Evolutionary conservation across 2,113 vertebrate genomes (phyloP), one percentile per base, ranked within the genome.

Genomic region (Tichodroma muraria): DNA sequence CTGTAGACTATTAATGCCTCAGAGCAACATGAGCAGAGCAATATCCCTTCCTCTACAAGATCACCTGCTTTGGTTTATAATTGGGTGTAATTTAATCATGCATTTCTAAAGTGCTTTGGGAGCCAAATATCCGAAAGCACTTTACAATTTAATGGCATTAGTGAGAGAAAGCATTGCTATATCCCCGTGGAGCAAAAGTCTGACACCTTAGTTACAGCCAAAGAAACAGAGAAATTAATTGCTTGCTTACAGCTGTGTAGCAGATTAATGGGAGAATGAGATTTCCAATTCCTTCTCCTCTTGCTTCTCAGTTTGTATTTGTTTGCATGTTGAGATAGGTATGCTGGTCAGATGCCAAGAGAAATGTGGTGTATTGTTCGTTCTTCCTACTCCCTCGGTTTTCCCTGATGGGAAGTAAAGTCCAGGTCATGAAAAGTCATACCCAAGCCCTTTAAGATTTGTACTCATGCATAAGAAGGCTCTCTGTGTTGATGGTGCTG

Each of bases 11-110:
- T 90, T 84, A 95, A 37, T 92, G 57, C 50, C 80, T 89, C 53
- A 69, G 61, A 90, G 61, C 31, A 54, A 75, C n/a, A 71, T 33
- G 23, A 81, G 60, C 64, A 89, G 49, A 80, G 57, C 65, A 91
- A 70, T 89, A 92, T 59, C n/a, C 90, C 37, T 77, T 84, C 81
- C 65, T 78, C 71, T 81, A 68, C 30, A 89, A 91, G 75, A 94
- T 95, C 91, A 94, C 75, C 75, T 91, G 70, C 84, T 91, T 95
- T 87, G 56, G 59, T 88, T 95, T 88, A 83, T 95, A 95, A 88
- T 85, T 95, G 85, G 59, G 71, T 95, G 64, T 93, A 95, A 95
- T 95, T 94, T 95, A 94, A 94, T 95, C 53, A 83, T 85, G 79
- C 49, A 8, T 96, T 96, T 91, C 85, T 95, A 64, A 95, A 93